Conservation (phyloP, 2,888 invertebrate species). For the Trissolcus brochymenae region DNA sequence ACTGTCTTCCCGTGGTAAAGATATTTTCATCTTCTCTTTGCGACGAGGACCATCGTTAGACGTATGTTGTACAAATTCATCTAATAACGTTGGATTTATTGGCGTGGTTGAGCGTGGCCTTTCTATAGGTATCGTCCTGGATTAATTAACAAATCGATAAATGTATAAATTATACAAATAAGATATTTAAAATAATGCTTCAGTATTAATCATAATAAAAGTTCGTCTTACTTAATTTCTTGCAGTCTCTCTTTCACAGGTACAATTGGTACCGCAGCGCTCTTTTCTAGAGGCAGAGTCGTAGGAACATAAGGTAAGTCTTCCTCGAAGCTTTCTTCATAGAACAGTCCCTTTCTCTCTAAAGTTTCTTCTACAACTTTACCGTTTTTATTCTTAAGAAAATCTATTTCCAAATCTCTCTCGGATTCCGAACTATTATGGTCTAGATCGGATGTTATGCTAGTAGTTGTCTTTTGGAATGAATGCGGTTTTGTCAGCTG, state of each 20-base stretch:
- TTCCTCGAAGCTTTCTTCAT: conserved; percentile 89
- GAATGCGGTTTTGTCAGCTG: conserved; percentile 46
- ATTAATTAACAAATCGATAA: conserved; percentile 11
- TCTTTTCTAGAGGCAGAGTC: conserved; percentile 90
- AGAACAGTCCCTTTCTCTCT: conserved; percentile 87
- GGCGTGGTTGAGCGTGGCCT: conserved; percentile 86
- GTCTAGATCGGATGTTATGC: conserved; percentile 70
- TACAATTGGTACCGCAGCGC: conserved; percentile 87
- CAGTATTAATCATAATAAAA: no score
- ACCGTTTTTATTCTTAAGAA: conserved; percentile 76
- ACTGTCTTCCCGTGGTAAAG: conserved; percentile 80
- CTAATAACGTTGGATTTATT: conserved; percentile 83
- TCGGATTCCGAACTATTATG: conserved; percentile 83
- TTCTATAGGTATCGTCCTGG: conserved; percentile 83
- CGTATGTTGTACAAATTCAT: conserved; percentile 81
- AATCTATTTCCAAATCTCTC: conserved; percentile 81
- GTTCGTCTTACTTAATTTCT: conserved; percentile 72
- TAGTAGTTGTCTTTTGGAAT: conserved; percentile 63
- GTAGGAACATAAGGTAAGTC: conserved; percentile 92
- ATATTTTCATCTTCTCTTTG: conserved; percentile 83
- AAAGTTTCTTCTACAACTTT: conserved; percentile 80
- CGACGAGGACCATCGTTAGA: conserved; percentile 73
- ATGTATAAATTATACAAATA: background rate
- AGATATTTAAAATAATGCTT: no score
- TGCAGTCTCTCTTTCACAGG: conserved; percentile 84